Evolutionary conservation across 2,888 invertebrate species (phyloP).

Genomic region (Mythimna impura): DNA sequence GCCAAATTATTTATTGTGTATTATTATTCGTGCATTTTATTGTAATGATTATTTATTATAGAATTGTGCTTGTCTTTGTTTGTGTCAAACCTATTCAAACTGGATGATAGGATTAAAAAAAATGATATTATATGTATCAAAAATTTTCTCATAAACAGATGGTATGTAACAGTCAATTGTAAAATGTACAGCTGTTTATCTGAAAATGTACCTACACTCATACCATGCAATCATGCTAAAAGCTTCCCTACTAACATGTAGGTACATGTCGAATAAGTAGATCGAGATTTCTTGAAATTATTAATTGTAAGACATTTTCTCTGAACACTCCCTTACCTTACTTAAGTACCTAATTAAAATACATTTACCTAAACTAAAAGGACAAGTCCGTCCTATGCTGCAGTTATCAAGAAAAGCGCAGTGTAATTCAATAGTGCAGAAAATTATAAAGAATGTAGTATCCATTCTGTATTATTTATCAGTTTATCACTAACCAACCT

Average conservation of each 20-base stretch:
- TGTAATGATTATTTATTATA: conserved; percentile 52
- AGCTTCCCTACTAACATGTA: conserved; percentile 85
- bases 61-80: conserved; percentile 70
- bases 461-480: conserved; percentile 84
- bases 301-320: conserved; percentile 85
- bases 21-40: conserved; percentile 64
- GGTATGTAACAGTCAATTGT: conserved; percentile 46
- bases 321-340: conserved; percentile 82
- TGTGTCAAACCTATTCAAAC: conserved; percentile 61
- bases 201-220: conserved; percentile 64
- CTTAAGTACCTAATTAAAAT: conserved; percentile 68
- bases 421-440: conserved; percentile 67
- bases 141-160: conserved; percentile 62
- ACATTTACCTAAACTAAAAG: conserved; percentile 70
- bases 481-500: conserved; percentile 83
- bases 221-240: conserved; percentile 84
- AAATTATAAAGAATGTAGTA: conserved; percentile 77
- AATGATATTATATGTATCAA: conserved; percentile 43
- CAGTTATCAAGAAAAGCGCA: conserved; percentile 74
- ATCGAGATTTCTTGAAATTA: conserved; percentile 85
- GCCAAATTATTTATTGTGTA: conserved; percentile 67
- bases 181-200: conserved; percentile 59
- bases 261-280: conserved; percentile 84
- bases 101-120: conserved; percentile 62
- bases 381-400: conserved; percentile 85